Base-by-base conservation (phyloP, 2,113 vertebrate genomes). In the Aythya baeri region DNA sequence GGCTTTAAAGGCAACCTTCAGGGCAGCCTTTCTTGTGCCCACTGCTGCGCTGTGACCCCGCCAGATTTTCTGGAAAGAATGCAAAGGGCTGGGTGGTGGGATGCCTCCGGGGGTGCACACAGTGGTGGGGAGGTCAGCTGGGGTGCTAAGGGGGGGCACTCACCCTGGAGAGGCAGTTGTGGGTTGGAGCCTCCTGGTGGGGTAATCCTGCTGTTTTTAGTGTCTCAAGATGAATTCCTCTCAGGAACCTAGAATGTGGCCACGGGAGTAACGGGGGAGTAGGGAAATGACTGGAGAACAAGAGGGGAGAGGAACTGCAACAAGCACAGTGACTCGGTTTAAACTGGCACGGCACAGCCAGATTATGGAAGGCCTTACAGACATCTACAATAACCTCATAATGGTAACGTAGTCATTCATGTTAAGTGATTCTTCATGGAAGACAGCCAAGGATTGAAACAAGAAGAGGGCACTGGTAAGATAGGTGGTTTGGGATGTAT, bases 1-100 rank as follows among this genome's bases (percentile, higher is more conserved):
- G 1, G 66, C 74, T 93, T 93, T 92, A 91, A 95, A 94, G 96
- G 92, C 83, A 94, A 59, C n/a, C 62, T 83, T 91, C 83, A 82
- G 73, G 62, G 62, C 41, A 79, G 86, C 83, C 92, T 88, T 82
- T 55, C 86, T 67, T 66, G 25, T 80, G 36, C 41, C 17, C 59
- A 54, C 6, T 59, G 83, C 41, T 76, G 50, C 44, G 74, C 10
- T 87, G n/a, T 89, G 58, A 89, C 27, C 44, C 66, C 93, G 73
- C 5, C 66, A 86, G 50, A 73, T 73, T 85, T 91, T 84, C 62
- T 79, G 66, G 77, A 61, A 86, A 66, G 77, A 73, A 79, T 34
- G n/a, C 25, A 66, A 91, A 76, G 36, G 6, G 9, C 79, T 83
- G 65, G 67, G 55, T 61, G 63, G 52, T 57, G 67, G 49, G 26